Conservation (phyloP, 2,888 invertebrate species). For the Apodemia hepburni region DNA sequence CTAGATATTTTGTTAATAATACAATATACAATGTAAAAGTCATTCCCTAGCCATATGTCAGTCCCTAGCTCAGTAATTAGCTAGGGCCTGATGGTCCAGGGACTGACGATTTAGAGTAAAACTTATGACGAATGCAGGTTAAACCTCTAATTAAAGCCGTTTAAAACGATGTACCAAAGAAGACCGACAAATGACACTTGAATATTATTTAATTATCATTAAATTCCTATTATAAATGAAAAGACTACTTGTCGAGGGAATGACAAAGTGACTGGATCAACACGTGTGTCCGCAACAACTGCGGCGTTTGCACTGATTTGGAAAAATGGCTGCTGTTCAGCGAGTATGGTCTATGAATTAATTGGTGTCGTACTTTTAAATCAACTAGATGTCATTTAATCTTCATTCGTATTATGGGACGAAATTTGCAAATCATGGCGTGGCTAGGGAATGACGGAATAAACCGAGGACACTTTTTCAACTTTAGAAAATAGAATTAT, state of each 20-base stretch:
- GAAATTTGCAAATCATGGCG: neutral
- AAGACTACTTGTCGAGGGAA: neutral
- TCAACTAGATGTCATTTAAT: neutral
- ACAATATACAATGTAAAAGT: neutral
- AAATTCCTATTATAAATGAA: neutral
- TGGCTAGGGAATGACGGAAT: conserved; percentile 1
- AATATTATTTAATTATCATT: conserved; percentile 2
- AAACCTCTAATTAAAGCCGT: neutral
- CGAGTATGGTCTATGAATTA: conserved; percentile 3
- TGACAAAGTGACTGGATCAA: conserved; percentile 6
- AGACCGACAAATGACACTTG: neutral
- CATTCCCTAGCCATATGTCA: conserved; percentile 4
- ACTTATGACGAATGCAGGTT: neutral
- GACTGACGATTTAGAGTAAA: neutral
- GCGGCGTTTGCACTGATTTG: neutral
- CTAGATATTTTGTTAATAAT: neutral
- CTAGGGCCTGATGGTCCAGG: conserved; percentile 1
- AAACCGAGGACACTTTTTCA: conserved; percentile 5
- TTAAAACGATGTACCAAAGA: neutral
- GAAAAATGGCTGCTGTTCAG: neutral
- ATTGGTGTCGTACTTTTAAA: conserved; percentile 3
- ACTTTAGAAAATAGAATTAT: neutral
- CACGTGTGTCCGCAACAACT: conserved; percentile 3
- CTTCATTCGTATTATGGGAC: conserved; percentile 4
- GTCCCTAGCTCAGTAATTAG: neutral